These are phyloP conservation scores for Holotrichia oblita DNA, from an alignment of 1,140 invertebrate genomes.

Conservation along the genomic window DNA sequence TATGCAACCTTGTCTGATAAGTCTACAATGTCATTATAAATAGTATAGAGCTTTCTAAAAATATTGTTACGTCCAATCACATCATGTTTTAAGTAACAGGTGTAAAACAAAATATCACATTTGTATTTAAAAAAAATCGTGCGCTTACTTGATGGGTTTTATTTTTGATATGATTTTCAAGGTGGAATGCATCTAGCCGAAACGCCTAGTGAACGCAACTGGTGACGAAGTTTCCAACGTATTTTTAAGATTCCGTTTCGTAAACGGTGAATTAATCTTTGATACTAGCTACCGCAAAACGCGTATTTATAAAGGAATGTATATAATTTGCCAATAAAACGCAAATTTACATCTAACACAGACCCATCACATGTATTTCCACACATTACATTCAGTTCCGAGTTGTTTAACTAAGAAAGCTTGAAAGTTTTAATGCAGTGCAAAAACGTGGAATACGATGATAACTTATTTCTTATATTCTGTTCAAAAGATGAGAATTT, in stretches of 20 bases:
- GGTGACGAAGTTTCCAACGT: background rate
- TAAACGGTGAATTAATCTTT: background rate
- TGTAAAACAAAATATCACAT: too few relatives aligned
- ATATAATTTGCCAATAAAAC: background rate
- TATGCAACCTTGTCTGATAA: too few relatives aligned
- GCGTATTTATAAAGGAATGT: background rate
- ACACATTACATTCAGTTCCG: background rate
- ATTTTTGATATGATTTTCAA: background rate
- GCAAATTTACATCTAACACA: background rate
- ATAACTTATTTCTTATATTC: background rate
- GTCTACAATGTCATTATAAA: too few relatives aligned
- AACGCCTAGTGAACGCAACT: background rate
- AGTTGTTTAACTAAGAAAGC: background rate
- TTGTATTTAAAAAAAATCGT: too few relatives aligned
- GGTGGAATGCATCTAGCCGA: background rate
- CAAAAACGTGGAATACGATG: background rate
- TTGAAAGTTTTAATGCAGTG: background rate
- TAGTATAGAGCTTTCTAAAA: too few relatives aligned
- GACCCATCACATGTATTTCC: background rate
- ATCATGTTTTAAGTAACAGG: too few relatives aligned
- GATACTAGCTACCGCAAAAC: background rate
- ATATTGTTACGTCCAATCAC: too few relatives aligned
- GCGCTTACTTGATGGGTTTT: background rate
- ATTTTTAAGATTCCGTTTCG: background rate
- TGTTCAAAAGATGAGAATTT: background rate